Percentiles rank a stretch among this genome's conserved stretches.
Evolutionary conservation across 30 jellyfish, hydroid and myxozoan species (phyloP).

Genomic region (Aurelia sp.): DNA sequence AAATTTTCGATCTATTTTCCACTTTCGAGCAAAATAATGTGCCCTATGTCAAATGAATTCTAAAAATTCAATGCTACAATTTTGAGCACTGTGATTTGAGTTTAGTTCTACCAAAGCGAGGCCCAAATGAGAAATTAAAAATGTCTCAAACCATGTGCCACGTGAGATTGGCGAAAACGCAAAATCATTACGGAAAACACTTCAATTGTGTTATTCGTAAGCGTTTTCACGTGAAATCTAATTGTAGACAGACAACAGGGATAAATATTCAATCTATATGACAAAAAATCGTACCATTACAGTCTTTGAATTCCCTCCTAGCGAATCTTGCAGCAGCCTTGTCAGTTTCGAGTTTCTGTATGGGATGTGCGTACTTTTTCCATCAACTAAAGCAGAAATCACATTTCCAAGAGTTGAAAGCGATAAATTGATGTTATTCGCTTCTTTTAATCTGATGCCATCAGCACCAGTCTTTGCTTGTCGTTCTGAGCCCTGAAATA

Average conservation of each 20-base stretch:
- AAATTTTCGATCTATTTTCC: too few relatives aligned
- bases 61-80: too few relatives aligned
- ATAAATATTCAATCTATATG: background rate
- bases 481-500: conserved; percentile 90
- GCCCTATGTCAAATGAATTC: too few relatives aligned
- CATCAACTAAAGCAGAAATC: conserved; percentile 94
- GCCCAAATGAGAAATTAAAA: too few relatives aligned
- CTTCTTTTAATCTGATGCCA: conserved; percentile 92
- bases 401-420: conserved; percentile 95
- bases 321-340: conserved; percentile 91
- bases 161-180: too few relatives aligned
- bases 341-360: conserved; percentile 93
- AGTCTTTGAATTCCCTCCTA: conserved; percentile 97
- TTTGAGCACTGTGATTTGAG: too few relatives aligned
- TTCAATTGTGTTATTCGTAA: too few relatives aligned
- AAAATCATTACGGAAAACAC: too few relatives aligned
- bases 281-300: conserved; percentile 81
- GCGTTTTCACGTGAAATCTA: too few relatives aligned
- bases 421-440: conserved; percentile 88
- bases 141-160: too few relatives aligned
- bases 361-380: conserved; percentile 95
- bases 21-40: too few relatives aligned
- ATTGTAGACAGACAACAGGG: background rate
- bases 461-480: conserved; percentile 98
- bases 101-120: too few relatives aligned